These are phyloP conservation scores for Conomelus anceps DNA, from an alignment of 2,888 invertebrate genomes.

Conservation along the genomic window DNA sequence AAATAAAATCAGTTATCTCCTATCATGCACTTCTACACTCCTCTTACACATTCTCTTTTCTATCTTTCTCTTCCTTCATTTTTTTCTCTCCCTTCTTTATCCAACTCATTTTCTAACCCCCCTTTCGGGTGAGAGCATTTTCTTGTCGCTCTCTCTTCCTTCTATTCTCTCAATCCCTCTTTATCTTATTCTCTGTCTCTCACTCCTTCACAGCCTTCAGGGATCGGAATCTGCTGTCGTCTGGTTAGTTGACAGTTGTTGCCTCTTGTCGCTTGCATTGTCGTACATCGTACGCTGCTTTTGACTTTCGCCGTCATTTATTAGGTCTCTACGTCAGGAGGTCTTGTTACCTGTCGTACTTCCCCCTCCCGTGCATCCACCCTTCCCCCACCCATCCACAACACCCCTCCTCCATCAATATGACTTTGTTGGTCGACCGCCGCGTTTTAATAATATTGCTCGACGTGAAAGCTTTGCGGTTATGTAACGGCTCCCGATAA, in stretches of 20 bases:
- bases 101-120: no score
- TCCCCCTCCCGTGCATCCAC: neutral
- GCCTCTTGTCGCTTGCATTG: neutral
- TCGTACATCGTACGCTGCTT: neutral
- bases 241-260: neutral
- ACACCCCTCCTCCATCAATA: neutral
- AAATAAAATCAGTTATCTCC: no score
- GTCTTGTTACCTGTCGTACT: neutral
- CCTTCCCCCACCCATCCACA: neutral
- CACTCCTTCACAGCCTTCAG: neutral
- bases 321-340: neutral
- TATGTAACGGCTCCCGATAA: neutral
- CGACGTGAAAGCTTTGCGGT: neutral
- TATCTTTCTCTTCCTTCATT: no score
- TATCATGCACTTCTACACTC: no score
- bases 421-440: neutral
- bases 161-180: no score
- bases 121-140: no score
- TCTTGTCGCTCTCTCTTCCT: no score
- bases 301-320: neutral
- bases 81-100: no score
- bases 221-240: neutral
- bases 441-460: neutral
- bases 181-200: neutral
- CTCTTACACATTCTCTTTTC: no score